Evolutionary conservation across 2,113 vertebrate genomes (phyloP).

Genomic region (Coregonus clupeaformis): DNA sequence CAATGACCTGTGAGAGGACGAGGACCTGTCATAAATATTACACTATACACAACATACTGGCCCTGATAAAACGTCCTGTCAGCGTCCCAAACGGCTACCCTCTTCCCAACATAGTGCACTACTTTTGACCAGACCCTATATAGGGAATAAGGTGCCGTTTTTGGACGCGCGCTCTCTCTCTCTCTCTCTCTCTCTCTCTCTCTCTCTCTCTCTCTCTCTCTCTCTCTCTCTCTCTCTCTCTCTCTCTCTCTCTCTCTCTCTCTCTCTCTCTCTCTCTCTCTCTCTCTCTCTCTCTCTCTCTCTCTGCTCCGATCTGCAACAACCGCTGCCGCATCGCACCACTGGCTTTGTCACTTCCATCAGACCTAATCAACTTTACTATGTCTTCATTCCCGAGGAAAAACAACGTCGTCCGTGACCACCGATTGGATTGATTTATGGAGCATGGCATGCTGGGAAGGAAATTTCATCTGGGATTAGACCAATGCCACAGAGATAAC

Average conservation of each 20-base stretch:
- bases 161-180: too few relatives aligned
- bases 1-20: slow-evolving; percentile 46
- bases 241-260: too few relatives aligned
- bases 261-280: too few relatives aligned
- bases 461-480: too few relatives aligned
- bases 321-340: slow-evolving; percentile 32
- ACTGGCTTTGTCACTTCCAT: slow-evolving; percentile 46
- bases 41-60: slow-evolving; percentile 37
- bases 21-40: slow-evolving; percentile 47
- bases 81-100: background rate
- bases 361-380: slow-evolving; percentile 66
- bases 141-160: background rate
- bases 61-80: slow-evolving; percentile 56
- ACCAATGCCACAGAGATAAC: background rate
- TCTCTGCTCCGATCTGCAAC: slow-evolving; percentile 36
- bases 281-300: too few relatives aligned
- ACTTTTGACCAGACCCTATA: too few relatives aligned
- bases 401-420: slow-evolving; percentile 29
- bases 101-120: too few relatives aligned
- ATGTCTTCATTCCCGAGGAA: slow-evolving; percentile 63
- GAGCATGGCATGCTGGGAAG: too few relatives aligned
- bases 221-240: too few relatives aligned
- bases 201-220: too few relatives aligned
- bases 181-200: too few relatives aligned
- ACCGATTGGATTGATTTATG: too few relatives aligned